phyloP scores from a whole-genome alignment of 2,888 invertebrate species.

The Galerucella pusilla region DNA sequence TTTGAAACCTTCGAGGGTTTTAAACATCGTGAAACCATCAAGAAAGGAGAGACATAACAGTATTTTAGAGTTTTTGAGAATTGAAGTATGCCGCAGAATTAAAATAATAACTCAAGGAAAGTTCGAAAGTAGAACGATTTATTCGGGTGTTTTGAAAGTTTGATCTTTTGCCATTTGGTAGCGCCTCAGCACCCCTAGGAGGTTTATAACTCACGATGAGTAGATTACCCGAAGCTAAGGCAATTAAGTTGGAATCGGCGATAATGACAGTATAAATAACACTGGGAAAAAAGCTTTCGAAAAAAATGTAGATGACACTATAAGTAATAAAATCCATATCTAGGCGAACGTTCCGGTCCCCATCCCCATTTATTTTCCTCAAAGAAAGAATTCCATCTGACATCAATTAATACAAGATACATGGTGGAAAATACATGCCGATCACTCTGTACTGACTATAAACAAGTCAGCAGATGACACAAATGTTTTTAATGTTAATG shows the following conservation, averaged over 20 bases:
- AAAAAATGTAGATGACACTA: not conserved
- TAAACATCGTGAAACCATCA: slow-evolving; percentile 15
- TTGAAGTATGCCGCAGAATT: slow-evolving; percentile 21
- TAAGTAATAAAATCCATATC: too few relatives aligned
- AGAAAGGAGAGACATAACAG: slow-evolving; percentile 22
- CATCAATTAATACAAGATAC: not conserved
- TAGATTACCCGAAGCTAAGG: slow-evolving; percentile 17
- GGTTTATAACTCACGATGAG: slow-evolving; percentile 22
- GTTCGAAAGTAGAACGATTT: slow-evolving; percentile 22
- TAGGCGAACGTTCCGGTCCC: too few relatives aligned
- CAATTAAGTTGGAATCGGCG: slow-evolving; percentile 25
- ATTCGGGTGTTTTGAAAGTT: slow-evolving; percentile 26
- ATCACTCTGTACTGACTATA: too few relatives aligned
- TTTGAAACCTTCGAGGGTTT: slow-evolving; percentile 11
- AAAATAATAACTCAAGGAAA: slow-evolving; percentile 23
- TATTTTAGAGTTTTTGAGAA: slow-evolving; percentile 18
- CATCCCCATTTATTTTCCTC: not conserved
- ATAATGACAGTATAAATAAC: slow-evolving; percentile 4
- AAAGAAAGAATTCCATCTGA: not conserved
- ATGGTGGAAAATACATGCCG: too few relatives aligned
- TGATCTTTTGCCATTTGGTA: slow-evolving; percentile 25
- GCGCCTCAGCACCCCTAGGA: not conserved
- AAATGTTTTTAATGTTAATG: too few relatives aligned
- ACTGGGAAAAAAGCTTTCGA: not conserved
- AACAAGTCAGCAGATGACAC: too few relatives aligned